Percentiles rank a stretch among this genome's conserved stretches.
These are phyloP conservation scores for Pyxicephalus adspersus DNA, from an alignment of 2,113 vertebrate species.

Conservation along the genomic window DNA sequence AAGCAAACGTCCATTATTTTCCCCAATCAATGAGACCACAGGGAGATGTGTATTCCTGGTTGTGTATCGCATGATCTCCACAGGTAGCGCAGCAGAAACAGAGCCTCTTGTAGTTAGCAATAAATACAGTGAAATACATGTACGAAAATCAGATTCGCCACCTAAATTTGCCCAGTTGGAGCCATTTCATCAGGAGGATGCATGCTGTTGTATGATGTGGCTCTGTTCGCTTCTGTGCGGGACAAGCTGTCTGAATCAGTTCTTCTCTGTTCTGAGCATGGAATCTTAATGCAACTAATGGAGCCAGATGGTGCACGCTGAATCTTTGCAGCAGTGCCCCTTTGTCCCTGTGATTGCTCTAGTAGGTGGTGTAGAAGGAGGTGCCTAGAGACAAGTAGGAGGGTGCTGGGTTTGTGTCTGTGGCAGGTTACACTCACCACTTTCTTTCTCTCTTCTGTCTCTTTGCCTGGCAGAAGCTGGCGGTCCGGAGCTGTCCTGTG, in stretches of 20 bases:
- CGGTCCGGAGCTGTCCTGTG: constrained; percentile 78
- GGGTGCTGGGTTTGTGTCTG: constrained; percentile 11
- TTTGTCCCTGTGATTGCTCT: not conserved
- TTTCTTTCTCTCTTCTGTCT: constrained; percentile 46
- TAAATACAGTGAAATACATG: constrained; percentile 19
- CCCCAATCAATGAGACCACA: not conserved
- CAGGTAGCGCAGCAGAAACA: constrained; percentile 44
- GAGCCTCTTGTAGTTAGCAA: constrained; percentile 33
- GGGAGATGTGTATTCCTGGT: not conserved
- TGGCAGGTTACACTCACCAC: constrained; percentile 16
- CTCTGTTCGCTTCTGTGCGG: constrained; percentile 10
- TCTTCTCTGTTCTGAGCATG: constrained; percentile 1
- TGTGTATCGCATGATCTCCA: not conserved
- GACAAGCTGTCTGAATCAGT: constrained; percentile 5
- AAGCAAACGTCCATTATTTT: not conserved
- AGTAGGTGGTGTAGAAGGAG: not conserved
- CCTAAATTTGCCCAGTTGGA: constrained; percentile 31
- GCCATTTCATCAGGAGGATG: constrained; percentile 21
- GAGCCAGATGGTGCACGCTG: constrained; percentile 45
- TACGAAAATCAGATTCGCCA: not conserved
- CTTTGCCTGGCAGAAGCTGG: constrained; percentile 74
- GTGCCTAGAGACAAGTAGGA: not conserved
- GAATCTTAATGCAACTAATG: constrained; percentile 20
- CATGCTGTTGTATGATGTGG: not conserved
- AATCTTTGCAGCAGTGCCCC: not conserved